Evolutionary conservation across 2,888 invertebrate genomes (phyloP), one percentile per base, ranked within the genome.

Genomic region (Gryllus longicercus): DNA sequence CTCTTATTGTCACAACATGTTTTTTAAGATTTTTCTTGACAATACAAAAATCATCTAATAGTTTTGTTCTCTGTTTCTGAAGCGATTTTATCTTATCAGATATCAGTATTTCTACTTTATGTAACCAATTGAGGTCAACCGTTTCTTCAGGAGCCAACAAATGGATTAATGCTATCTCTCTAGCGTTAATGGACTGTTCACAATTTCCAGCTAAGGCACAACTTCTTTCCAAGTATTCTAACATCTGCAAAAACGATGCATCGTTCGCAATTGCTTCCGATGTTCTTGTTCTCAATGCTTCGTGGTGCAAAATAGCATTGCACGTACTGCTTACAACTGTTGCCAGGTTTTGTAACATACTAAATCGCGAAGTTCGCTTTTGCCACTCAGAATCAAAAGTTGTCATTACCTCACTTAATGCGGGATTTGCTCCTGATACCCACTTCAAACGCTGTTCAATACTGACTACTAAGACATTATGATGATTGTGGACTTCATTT

Each of bases 351-450:
- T 89, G 88, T 83, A 90, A 90, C 1, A 87, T 84, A 14, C 88
- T 86, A 11, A 91, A 85, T 78, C 89, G 88, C 38, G 88, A 88
- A 82, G 90, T 88, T 75, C 90, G 88, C 0, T 86, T 85, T 21
- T 88, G 85, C 0, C 91, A 89, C 0, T 90, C 89, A 79, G 87
- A 88, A 84, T 92, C 91, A 84, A 93, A 92, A 49, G 92, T 90
- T 2, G 90, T 89, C 85, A 92, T 89, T 49, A 93, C 85, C 82
- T 91, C 90, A 5, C 88, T 88, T 18, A 94, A 88, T 51, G 91
- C 91, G 0, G 94, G 95, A 88, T 96, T 96, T 0, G 95, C 96
- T 8, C 94, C 96, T 11, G 94, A 93, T 0, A 95, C 96, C 96
- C 96, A 96, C 85, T 95, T 94, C 79, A 96, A 89, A 77, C 93